Conservation (phyloP, 2,888 invertebrate species). For the Ganaspis brasiliensis region DNA sequence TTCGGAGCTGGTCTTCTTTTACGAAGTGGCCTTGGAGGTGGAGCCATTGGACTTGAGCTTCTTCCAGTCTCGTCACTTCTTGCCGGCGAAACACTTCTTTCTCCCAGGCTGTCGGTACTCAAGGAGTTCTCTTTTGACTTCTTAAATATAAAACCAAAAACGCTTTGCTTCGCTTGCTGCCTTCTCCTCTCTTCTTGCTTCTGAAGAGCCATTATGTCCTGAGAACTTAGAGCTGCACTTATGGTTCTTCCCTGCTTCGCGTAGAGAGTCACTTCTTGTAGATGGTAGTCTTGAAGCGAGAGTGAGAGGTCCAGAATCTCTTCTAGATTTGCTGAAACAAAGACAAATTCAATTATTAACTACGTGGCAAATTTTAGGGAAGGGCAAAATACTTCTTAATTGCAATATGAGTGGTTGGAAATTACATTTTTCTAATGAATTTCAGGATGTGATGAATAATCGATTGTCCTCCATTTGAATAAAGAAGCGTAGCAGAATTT, state of each 20-base stretch:
- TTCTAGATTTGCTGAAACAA: constrained; percentile 84
- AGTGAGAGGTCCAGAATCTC: constrained; percentile 83
- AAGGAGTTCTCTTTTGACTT: constrained; percentile 80
- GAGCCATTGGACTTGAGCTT: constrained; percentile 55
- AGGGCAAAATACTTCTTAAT: too few relatives aligned
- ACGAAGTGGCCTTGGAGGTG: constrained; percentile 82
- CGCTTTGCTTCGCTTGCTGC: constrained; percentile 80
- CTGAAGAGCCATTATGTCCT: constrained; percentile 83
- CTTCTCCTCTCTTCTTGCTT: constrained; percentile 83
- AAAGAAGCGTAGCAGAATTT: constrained; percentile 12
- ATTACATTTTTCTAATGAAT: too few relatives aligned
- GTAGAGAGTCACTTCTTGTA: constrained; percentile 85
- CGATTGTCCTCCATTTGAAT: constrained; percentile 6
- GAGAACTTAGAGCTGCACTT: constrained; percentile 81
- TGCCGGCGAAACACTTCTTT: constrained; percentile 83
- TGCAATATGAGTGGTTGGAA: too few relatives aligned
- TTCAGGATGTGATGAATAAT: not conserved
- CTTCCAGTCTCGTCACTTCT: constrained; percentile 83
- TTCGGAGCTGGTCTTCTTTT: constrained; percentile 84
- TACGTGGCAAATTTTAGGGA: too few relatives aligned
- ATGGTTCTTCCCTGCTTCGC: constrained; percentile 78
- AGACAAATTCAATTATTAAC: too few relatives aligned
- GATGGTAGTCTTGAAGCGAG: constrained; percentile 84
- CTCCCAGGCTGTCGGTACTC: constrained; percentile 81
- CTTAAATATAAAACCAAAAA: constrained; percentile 82